Evolutionary conservation across 2,797 vertebrate species (phyloP), one percentile per base, ranked within the genome.

Genomic region (Coendou prehensilis): DNA sequence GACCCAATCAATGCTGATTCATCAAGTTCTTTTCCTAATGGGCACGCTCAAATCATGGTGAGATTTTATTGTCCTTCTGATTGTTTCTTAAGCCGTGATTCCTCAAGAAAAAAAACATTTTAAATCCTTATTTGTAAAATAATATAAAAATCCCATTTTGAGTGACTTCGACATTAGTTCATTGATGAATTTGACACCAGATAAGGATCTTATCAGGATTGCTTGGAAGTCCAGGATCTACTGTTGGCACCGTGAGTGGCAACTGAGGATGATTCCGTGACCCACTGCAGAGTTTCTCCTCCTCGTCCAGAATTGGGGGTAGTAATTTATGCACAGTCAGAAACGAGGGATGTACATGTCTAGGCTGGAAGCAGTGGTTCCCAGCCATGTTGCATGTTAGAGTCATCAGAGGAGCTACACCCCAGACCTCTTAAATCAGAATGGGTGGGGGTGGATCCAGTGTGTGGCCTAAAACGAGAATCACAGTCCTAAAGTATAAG

Each of bases 21-120:
- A 94, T 99, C 99, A 79, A 99, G 99, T 98, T 99, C 99, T 94
- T 99, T 99, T 98, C 99, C 99, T 98, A 99, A 99, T 47, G 99
- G 99, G 63, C 99, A 99, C 97, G 99, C 99, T 96, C 99, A 99
- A 98, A 99, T 99, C 97, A 99, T 99, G 99, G 99, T 99, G 99
- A 99, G 99, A 69, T 97, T 98, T 98, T 86, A 54, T 97, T 98
- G 97, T 94, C 17, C 90, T 79, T 76, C 97, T 87, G 23, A 61
- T 28, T 95, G 8, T 91, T 63, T 30, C 78, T 41, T 92, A 91
- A 88, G 4, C 76, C 9, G 63, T 37, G 30, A 45, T 90, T 94
- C 87, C 73, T 94, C 17, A 67, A 63, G 8, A 47, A 45, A 28
- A 28, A 41, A 41, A 41, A 41, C 37, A 81, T 67, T 87, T 54